Conservation (phyloP, 2,113 vertebrate species). For the Amphiprion ocellaris region DNA sequence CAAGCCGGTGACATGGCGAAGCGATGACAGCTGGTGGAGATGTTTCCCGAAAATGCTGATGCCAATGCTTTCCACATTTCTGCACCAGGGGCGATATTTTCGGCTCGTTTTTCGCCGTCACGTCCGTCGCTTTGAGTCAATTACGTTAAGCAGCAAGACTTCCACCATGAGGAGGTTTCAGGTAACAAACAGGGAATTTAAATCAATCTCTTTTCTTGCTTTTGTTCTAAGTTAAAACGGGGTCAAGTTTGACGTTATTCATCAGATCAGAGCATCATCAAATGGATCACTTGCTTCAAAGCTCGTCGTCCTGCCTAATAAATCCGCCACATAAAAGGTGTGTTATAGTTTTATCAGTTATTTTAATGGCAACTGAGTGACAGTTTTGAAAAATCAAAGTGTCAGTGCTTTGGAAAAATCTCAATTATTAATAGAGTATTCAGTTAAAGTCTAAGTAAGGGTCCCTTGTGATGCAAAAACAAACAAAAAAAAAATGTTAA, state of each 20-base stretch:
- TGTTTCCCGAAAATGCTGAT: constrained; percentile 50
- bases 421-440: neutral
- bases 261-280: neutral
- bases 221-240: neutral
- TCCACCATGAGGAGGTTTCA: neutral
- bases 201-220: neutral
- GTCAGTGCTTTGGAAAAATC: neutral
- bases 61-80: constrained; percentile 19
- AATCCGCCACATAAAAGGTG: neutral
- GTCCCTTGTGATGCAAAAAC: neutral
- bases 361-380: neutral
- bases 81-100: constrained; percentile 12
- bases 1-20: constrained; percentile 45
- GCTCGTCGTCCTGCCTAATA: neutral
- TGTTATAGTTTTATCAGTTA: neutral
- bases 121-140: constrained; percentile 4
- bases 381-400: neutral
- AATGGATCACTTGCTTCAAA: constrained; percentile 17
- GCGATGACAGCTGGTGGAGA: constrained; percentile 61
- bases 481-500: neutral
- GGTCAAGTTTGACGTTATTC: too few relatives aligned
- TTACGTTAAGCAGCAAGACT: neutral
- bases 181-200: neutral
- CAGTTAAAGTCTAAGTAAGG: neutral
- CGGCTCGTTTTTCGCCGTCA: neutral